Percentiles rank a stretch among this genome's conserved stretches.
Conservation (phyloP, 2,797 vertebrate species). For the Takifugu ocellatus region DNA sequence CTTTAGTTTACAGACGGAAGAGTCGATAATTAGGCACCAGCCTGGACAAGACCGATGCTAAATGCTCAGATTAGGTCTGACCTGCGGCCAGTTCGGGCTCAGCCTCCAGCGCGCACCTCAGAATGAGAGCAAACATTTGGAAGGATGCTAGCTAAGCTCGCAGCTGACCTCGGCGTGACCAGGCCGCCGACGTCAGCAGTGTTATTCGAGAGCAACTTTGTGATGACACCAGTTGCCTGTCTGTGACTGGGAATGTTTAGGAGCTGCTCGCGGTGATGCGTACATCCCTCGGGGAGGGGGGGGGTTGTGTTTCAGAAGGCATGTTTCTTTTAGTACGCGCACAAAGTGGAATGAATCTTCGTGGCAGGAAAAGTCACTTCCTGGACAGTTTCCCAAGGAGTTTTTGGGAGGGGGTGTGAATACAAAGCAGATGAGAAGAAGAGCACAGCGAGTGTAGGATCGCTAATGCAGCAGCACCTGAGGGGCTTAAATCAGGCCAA, state of each 20-base stretch:
- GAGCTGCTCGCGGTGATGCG: constrained; percentile 31
- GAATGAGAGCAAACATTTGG: constrained; percentile 5
- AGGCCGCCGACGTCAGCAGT: constrained; percentile 13
- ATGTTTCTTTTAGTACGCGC: not conserved
- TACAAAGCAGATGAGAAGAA: constrained; percentile 54
- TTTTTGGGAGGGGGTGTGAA: constrained; percentile 38
- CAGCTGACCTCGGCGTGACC: constrained; percentile 24
- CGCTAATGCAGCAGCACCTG: constrained; percentile 41
- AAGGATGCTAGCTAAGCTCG: constrained; percentile 2
- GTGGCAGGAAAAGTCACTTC: constrained; percentile 28
- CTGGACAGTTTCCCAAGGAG: constrained; percentile 48
- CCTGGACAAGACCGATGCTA: too few species aligned
- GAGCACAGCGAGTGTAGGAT: constrained; percentile 24
- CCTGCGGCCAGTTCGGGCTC: not conserved
- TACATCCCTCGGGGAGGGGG: not conserved
- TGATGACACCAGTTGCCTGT: constrained; percentile 10
- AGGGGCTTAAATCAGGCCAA: constrained; percentile 37
- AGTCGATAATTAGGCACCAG: too few species aligned
- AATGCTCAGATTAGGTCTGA: too few species aligned
- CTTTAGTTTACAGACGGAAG: too few species aligned
- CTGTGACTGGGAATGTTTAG: constrained; percentile 15
- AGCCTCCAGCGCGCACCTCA: not conserved
- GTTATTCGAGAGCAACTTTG: constrained; percentile 15
- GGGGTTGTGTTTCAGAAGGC: constrained; percentile 15
- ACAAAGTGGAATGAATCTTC: constrained; percentile 38